Evolutionary conservation across 2,797 vertebrate species (phyloP), one percentile per base, ranked within the genome.

Genomic region (Psittacula echo): DNA sequence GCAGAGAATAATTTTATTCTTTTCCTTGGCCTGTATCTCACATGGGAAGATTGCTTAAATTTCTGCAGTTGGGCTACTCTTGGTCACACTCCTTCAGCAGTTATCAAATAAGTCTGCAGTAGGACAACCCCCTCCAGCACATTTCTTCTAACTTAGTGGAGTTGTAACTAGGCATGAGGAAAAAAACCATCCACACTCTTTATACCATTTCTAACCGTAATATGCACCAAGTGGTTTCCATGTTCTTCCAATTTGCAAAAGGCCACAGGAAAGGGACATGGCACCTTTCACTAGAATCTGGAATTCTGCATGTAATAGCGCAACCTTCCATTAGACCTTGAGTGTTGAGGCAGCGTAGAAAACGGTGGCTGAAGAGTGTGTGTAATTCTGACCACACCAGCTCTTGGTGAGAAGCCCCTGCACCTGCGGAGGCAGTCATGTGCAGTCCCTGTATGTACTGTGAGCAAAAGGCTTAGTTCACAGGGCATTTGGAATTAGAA

Each of bases 281-380:
- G 96, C 95, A 97, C 97, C 97, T 97, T 98, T 80, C 45, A 44
- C 87, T 97, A 66, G 93, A 97, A 96, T 97, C 94, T 90, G 96
- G 94, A 97, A 97, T 95, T 95, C 95, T 95, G 94, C 95, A 80
- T 96, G 96, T 97, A 96, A 96, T 95, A 96, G 97, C 94, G 97
- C 68, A 21, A 97, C 97, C 90, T 98, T 96, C 96, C 91, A 58
- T 97, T 87, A 97, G 95, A 96, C 97, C 97, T 95, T 98, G 97
- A 70, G 95, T 96, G 93, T 95, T 97, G 98, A 98, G 98, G 98
- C 98, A 98, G 97, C 93, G 13, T 95, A 98, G 97, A 96, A 97
- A 97, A 97, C 91, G 95, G 98, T 97, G 97, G 97, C 98, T 98
- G 97, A 97, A 97, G 97, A 98, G 97, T 98, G 97, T 96, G 94